phyloP scores from a whole-genome alignment of 2,797 vertebrate genomes.

The Aulostomus chinensis region DNA sequence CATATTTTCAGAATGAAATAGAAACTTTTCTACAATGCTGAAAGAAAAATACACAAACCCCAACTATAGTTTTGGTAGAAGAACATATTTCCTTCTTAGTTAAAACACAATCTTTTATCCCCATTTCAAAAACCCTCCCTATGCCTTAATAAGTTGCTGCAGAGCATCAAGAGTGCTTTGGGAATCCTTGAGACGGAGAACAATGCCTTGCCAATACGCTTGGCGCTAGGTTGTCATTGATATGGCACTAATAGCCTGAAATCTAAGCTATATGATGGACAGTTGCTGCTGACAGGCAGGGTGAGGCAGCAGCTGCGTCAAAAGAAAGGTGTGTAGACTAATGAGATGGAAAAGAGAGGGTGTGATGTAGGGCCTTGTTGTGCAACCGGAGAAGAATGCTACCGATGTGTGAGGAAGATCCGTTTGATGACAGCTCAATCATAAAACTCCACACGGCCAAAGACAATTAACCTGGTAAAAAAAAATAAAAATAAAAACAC shows the following conservation, averaged over 20 bases:
- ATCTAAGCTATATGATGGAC: conserved; percentile 77
- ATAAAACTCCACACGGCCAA: conserved; percentile 51
- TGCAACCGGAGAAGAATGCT: conserved; percentile 58
- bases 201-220: conserved; percentile 42
- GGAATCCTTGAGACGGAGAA: conserved; percentile 36
- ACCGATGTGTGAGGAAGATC: conserved; percentile 46
- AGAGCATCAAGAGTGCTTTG: conserved; percentile 54
- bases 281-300: conserved; percentile 76
- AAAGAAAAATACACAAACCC: conserved; percentile 35
- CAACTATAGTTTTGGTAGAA: conserved; percentile 26
- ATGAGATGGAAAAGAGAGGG: conserved; percentile 79
- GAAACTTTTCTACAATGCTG: conserved; percentile 63
- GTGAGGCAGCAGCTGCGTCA: conserved; percentile 79
- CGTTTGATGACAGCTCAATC: conserved; percentile 70
- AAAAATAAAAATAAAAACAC: too few species aligned
- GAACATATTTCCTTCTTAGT: conserved; percentile 38
- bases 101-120: conserved; percentile 60
- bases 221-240: conserved; percentile 66
- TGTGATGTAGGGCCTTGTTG: conserved; percentile 69
- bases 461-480: conserved; percentile 23
- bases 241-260: conserved; percentile 75
- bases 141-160: conserved; percentile 54
- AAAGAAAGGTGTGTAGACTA: conserved; percentile 83
- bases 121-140: conserved; percentile 53
- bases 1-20: conserved; percentile 37